Evolutionary conservation across 2,888 invertebrate species (phyloP).

Genomic region (Drosophila picticornis): DNA sequence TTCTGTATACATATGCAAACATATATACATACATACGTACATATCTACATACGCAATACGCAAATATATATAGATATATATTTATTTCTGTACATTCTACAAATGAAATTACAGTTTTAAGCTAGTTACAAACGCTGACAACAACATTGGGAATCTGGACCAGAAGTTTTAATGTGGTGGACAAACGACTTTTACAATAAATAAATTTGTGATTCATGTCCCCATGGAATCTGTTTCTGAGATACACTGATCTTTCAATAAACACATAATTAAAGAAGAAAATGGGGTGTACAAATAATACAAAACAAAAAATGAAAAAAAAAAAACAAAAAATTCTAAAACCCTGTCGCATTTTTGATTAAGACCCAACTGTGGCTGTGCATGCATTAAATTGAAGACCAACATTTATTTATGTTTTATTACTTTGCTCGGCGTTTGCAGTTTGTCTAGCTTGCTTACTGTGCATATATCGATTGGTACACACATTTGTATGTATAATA

Average conservation of each 20-base stretch:
- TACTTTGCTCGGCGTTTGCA: constrained; percentile 21
- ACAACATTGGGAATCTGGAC: constrained; percentile 15
- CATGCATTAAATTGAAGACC: neutral
- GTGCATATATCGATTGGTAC: constrained; percentile 32
- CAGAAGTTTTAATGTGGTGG: constrained; percentile 15
- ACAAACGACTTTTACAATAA: constrained; percentile 28
- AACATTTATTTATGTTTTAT: neutral
- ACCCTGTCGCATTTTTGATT: neutral
- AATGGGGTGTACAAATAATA: constrained; percentile 1
- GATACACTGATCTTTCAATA: constrained; percentile 19
- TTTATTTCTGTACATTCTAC: constrained; percentile 33
- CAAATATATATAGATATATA: constrained; percentile 17
- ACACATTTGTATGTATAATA: constrained; percentile 34
- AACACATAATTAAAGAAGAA: constrained; percentile 2
- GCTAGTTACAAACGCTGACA: constrained; percentile 50
- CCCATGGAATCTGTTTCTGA: constrained; percentile 13
- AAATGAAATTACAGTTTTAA: constrained; percentile 35
- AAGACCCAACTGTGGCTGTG: constrained; percentile 5
- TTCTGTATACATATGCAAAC: constrained; percentile 50
- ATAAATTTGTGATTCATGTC: constrained; percentile 22
- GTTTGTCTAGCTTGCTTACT: constrained; percentile 17
- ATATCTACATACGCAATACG: constrained; percentile 20
- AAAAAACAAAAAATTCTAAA: neutral
- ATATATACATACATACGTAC: constrained; percentile 40
- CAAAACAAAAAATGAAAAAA: neutral